Evolutionary conservation across 2,797 vertebrate species (phyloP), one percentile per base, ranked within the genome.

Genomic region (Pipistrellus kuhlii): DNA sequence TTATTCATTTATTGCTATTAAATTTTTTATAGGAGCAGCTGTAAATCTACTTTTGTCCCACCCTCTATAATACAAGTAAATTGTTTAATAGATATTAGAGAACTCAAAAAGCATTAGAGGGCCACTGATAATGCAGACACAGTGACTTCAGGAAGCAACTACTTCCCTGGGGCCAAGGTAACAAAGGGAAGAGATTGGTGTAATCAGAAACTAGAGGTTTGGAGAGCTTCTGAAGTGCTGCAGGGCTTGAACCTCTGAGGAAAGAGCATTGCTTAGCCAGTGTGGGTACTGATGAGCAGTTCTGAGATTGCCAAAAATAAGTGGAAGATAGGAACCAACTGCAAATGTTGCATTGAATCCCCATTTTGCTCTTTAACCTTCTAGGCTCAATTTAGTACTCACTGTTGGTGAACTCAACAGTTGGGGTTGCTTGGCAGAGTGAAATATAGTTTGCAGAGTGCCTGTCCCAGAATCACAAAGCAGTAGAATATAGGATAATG

Each of bases 81-180:
- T 64, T 87, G n/a, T 85, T 88, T 77, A 89, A 53, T 68, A 81
- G 38, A 2, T 53, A 44, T 85, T 90, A 55, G 62, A 85, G 23
- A 85, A 82, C 38, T 91, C 41, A 73, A 20, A 89, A 91, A 75
- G 21, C 86, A 81, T 69, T 69, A 55, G 46, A 10, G 7, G 6
- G 10, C 72, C 32, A n/a, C 12, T 44, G 8, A 69, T 88, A 75
- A 87, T 80, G 27, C 5, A 75, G 72, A 91, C n/a, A 78, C 46
- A 64, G 12, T 88, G 55, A 48, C 20, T 85, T 93, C 18, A 82
- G 75, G 55, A 92, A 78, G 73, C 35, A 73, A 13, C 46, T 83
- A 15, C 48, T 86, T 91, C 30, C 17, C 30, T 75, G 20, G 55
- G 41, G 32, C 35, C n/a, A 4, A 88, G 48, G 30, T 48, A 73